Base-by-base conservation (phyloP, 2,797 vertebrate species). In the Enteromius radiatus region DNA sequence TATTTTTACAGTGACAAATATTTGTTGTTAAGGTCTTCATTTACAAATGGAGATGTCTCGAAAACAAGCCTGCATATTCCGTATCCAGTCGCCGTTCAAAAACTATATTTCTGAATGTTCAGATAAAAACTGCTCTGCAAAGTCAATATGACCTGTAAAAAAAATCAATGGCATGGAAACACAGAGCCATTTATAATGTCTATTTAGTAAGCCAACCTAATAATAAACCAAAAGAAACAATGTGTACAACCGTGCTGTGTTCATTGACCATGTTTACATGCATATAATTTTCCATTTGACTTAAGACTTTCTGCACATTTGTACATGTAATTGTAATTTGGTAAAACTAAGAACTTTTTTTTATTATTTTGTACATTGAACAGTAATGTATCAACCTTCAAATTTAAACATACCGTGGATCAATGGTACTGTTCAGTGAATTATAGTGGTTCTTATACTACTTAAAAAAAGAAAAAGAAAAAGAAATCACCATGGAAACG, bases 1-100 rank as follows among this genome's bases (percentile, higher is more conserved):
- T 83, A 83, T 83, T 83, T 83, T 83, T 83, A 83, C 74, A 77
- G 73, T 28, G 64, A 69, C 81, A 83, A 69, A 77, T 83, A 76
- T 76, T 83, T 83, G 81, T 56, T 56, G 80, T 82, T 82, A 56
- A 76, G 71, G 59, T 69, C 64, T 83, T 76, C 64, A 26, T 77
- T 83, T 83, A 76, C 23, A 82, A 76, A 69, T 38, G 81, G 71
- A 75, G 47, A 41, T 28, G 47, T 54, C 26, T 47, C 31, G 11
- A 41, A 82, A 82, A 75, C 59, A 74, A 3, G 45, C 8, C 59
- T 54, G 43, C 36, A 5, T 4, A 71, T 61, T 43, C 12, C 49
- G 5, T 36, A 11, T 41, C 38, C 21, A 43, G 47, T 52, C 12
- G 28, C 6, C 12, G 5, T 47, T 23, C 49, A 61, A 4, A 61